Conservation (phyloP, 2,888 invertebrate species). For the Chorisops tibialis region DNA sequence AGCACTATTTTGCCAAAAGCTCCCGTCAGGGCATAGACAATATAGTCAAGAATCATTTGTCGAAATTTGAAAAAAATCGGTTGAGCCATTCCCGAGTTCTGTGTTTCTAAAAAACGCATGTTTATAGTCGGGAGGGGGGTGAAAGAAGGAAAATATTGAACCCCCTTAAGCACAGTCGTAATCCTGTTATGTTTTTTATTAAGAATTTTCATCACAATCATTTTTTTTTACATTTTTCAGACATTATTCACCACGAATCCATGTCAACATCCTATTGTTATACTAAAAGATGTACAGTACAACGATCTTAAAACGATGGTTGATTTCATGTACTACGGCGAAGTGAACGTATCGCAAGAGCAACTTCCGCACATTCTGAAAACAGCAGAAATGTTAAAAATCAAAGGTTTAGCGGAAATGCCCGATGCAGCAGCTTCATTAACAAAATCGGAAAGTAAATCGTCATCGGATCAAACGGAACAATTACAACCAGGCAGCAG, state of each 20-base stretch:
- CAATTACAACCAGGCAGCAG: conserved; percentile 54
- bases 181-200: too few relatives aligned
- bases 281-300: conserved; percentile 83
- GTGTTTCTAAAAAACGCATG: too few relatives aligned
- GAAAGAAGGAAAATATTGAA: too few relatives aligned
- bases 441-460: conserved; percentile 66
- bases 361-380: conserved; percentile 75
- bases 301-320: conserved; percentile 83
- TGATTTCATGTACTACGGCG: conserved; percentile 90
- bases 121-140: too few relatives aligned
- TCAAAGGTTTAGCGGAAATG: conserved; percentile 85
- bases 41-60: too few relatives aligned
- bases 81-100: too few relatives aligned
- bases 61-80: too few relatives aligned
- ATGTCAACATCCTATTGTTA: conserved; percentile 85
- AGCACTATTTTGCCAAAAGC: too few relatives aligned
- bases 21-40: too few relatives aligned
- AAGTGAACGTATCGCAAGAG: conserved; percentile 87
- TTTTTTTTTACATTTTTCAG: too few relatives aligned
- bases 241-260: conserved; percentile 81
- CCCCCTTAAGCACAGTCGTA: too few relatives aligned
- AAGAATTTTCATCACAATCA: too few relatives aligned
- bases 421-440: conserved; percentile 73
- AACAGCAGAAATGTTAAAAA: conserved; percentile 83
- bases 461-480: conserved; percentile 51